Base-by-base conservation (phyloP, 2,888 invertebrate genomes). In the Phalera bucephala region DNA sequence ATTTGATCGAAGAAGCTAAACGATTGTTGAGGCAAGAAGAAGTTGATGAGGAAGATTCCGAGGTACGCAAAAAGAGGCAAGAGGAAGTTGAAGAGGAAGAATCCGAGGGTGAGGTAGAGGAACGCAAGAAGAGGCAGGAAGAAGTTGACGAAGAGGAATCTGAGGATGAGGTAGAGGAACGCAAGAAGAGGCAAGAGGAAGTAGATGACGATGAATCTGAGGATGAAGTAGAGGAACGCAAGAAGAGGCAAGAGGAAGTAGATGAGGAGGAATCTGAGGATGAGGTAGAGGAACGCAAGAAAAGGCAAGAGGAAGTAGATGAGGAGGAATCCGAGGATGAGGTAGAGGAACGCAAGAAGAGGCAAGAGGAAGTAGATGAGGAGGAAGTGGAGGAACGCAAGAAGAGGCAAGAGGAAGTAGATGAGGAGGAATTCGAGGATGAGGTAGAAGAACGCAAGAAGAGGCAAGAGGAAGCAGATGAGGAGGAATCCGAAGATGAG, bases 1-100 rank as follows among this genome's bases (percentile, higher is more conserved):
- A 49, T 26, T 33, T 45, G 1, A 37, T 45, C 1, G 40, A 52
- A n/a, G 40, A 41, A 21, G 14, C 27, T 19, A 47, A 32, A 12
- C 46, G 17, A 11, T 17, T 39, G 1, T 47, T 36, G 36, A 49
- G 4, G 36, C 42, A 56, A 48, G 40, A 52, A 40, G 48, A 44
- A 1, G 51, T 46, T 1, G 35, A 48, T 19, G 30, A 5, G 21
- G 32, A 10, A 19, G 31, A 3, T 8, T 3, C 6, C 1, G 33
- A 28, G 29, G 29, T 28, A 31, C 1, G 12, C 1, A 42, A 29
- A 8, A 41, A 32, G 7, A 19, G 1, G 35, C 26, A 26, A 14
- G 26, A 26, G 8, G 26, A 26, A 26, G 1, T 26, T 6, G 8
- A 26, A 2, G 26, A 26, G 7, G 26, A 28, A 10, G 17, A 17